phyloP scores from a whole-genome alignment of 2,797 vertebrate species.

The Phylloscopus collybita region DNA sequence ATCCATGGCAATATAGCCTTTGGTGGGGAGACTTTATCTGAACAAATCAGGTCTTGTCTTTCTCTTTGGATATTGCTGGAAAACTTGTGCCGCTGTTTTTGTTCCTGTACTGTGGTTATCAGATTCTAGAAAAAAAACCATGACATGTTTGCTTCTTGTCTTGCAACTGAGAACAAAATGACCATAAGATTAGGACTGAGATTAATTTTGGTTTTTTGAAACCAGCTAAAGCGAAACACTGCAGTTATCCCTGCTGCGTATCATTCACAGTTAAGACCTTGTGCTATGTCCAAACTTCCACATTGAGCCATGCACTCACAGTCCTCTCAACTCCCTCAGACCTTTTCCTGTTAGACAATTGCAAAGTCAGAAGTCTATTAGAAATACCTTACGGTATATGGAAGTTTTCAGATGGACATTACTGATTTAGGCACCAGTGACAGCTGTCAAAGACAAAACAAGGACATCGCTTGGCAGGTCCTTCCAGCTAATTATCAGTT shows the following conservation, averaged over 20 bases:
- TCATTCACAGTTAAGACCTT: background rate
- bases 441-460: background rate
- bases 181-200: background rate
- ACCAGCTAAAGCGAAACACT: background rate
- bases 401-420: background rate
- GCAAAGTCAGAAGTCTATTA: background rate
- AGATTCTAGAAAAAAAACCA: background rate
- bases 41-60: background rate
- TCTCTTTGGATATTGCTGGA: background rate
- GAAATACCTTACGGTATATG: background rate
- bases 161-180: background rate
- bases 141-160: background rate
- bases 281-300: background rate
- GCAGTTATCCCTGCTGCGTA: background rate
- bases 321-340: background rate
- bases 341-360: background rate
- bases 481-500: background rate
- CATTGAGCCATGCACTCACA: background rate
- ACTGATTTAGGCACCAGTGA: background rate
- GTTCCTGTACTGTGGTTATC: background rate
- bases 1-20: background rate
- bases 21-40: background rate
- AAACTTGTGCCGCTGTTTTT: background rate
- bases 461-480: background rate
- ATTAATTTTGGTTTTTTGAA: constrained; percentile 1